Percentiles rank a stretch among this genome's conserved stretches.
Evolutionary conservation across 1,140 invertebrate species (phyloP).

Genomic region (Rhyzopertha dominica): DNA sequence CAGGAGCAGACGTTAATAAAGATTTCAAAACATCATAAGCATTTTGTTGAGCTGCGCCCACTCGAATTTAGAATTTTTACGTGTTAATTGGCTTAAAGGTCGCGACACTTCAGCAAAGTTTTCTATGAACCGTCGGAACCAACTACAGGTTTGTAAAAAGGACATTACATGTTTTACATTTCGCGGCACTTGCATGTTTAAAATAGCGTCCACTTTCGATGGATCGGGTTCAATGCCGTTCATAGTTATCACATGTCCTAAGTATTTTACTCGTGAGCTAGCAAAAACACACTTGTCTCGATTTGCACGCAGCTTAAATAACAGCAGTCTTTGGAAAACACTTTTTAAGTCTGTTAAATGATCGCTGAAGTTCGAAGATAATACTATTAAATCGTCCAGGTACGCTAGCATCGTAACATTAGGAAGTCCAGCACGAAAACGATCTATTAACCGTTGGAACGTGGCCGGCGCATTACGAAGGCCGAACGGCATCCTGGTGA

Average conservation of each 20-base stretch:
- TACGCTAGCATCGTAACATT: conserved; percentile 34
- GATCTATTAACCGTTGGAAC: conserved; percentile 42
- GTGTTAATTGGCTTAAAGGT: too few relatives aligned
- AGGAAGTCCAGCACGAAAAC: conserved; percentile 23
- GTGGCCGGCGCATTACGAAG: conserved; percentile 24
- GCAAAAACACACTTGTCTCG: conserved; percentile 40
- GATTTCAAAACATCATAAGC: too few relatives aligned
- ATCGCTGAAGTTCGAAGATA: conserved; percentile 31
- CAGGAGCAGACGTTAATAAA: background rate
- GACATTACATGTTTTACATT: conserved; percentile 24
- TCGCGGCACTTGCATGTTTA: conserved; percentile 39
- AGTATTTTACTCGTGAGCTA: conserved; percentile 20
- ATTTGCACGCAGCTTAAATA: conserved; percentile 36
- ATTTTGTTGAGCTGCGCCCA: too few relatives aligned
- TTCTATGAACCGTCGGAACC: too few relatives aligned
- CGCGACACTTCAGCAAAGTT: too few relatives aligned
- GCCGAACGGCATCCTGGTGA: conserved; percentile 47
- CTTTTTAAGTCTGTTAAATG: conserved; percentile 36
- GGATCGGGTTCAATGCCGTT: conserved; percentile 26
- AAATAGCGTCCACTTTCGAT: conserved; percentile 19
- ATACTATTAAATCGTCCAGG: conserved; percentile 43
- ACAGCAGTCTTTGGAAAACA: conserved; percentile 31
- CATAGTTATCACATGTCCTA: conserved; percentile 24
- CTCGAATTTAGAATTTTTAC: too few relatives aligned
- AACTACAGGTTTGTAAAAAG: too few relatives aligned